Evolutionary conservation across 2,888 invertebrate genomes (phyloP).

Genomic region (Vanessa cardui): DNA sequence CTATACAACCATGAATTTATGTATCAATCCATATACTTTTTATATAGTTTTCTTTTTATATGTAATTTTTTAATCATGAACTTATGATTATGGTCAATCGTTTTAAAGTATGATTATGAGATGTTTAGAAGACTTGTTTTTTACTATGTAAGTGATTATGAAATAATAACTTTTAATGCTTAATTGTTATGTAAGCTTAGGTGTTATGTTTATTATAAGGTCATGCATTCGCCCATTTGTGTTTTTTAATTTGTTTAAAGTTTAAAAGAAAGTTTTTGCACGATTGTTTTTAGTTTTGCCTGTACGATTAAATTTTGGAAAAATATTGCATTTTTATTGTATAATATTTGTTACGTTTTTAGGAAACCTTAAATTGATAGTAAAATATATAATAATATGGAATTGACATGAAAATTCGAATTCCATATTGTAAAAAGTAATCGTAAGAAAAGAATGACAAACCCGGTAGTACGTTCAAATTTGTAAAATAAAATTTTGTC

Average conservation of each 20-base stretch:
- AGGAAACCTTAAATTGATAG: too few species aligned
- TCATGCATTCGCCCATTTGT: slow-evolving; percentile 50
- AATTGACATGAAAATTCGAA: too few species aligned
- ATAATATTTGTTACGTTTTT: too few species aligned
- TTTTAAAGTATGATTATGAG: slow-evolving; percentile 76
- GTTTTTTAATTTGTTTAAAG: slow-evolving; percentile 52
- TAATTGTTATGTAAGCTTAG: slow-evolving; percentile 25
- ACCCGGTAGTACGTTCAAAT: too few species aligned
- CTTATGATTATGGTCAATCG: slow-evolving; percentile 69
- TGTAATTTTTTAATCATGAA: slow-evolving; percentile 77
- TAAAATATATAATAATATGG: too few species aligned
- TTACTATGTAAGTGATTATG: slow-evolving; percentile 58
- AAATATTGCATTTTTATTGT: slow-evolving; percentile 28
- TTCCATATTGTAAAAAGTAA: too few species aligned
- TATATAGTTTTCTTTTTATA: slow-evolving; percentile 48
- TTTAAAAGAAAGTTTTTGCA: slow-evolving; percentile 58
- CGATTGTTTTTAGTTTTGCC: slow-evolving; percentile 70
- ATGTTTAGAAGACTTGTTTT: slow-evolving; percentile 51
- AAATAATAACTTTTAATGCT: slow-evolving; percentile 49
- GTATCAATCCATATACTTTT: slow-evolving; percentile 65
- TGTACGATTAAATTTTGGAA: slow-evolving; percentile 63
- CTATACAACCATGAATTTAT: slow-evolving; percentile 61
- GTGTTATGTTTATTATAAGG: slow-evolving; percentile 46
- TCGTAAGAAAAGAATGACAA: too few species aligned
- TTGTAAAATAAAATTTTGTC: too few species aligned